phyloP scores from a whole-genome alignment of 2,797 vertebrate species.

The Gambusia yucatana region DNA sequence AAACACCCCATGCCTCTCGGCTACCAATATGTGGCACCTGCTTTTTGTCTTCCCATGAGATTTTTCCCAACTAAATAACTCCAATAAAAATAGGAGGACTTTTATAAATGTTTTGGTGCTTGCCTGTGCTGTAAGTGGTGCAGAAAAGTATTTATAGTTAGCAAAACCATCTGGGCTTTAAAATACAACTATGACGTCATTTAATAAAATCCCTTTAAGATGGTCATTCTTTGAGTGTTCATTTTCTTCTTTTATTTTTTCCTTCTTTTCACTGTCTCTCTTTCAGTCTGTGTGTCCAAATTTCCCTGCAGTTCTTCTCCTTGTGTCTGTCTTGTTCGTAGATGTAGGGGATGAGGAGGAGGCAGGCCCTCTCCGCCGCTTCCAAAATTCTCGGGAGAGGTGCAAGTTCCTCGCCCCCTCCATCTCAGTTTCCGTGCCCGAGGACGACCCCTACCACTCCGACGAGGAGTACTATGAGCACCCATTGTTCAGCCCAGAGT shows the following conservation, averaged over 20 bases:
- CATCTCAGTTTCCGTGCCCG: slow-evolving; percentile 94
- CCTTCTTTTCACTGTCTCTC: slow-evolving; percentile 49
- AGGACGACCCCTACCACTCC: slow-evolving; percentile 93
- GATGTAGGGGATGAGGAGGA: slow-evolving; percentile 95
- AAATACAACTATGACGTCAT: not conserved
- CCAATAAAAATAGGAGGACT: not conserved
- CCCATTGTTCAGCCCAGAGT: slow-evolving; percentile 95
- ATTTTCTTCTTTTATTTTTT: slow-evolving; percentile 27
- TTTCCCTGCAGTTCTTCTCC: slow-evolving; percentile 91
- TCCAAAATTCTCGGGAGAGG: slow-evolving; percentile 89
- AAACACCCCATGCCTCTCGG: not conserved
- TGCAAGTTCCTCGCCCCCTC: slow-evolving; percentile 90
- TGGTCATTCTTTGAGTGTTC: slow-evolving; percentile 62
- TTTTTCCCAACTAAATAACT: not conserved
- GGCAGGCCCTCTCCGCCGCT: slow-evolving; percentile 88
- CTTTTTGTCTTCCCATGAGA: not conserved
- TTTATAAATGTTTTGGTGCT: not conserved
- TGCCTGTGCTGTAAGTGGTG: not conserved
- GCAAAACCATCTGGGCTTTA: not conserved
- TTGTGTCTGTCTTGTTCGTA: slow-evolving; percentile 92
- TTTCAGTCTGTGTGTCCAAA: slow-evolving; percentile 81
- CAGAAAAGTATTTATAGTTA: not conserved
- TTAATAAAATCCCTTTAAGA: slow-evolving; percentile 33
- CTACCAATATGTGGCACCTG: not conserved
- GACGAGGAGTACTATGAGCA: slow-evolving; percentile 96